Evolutionary conservation across 2,113 vertebrate species (phyloP), one percentile per base, ranked within the genome.

Genomic region (Taurulus bubalis): DNA sequence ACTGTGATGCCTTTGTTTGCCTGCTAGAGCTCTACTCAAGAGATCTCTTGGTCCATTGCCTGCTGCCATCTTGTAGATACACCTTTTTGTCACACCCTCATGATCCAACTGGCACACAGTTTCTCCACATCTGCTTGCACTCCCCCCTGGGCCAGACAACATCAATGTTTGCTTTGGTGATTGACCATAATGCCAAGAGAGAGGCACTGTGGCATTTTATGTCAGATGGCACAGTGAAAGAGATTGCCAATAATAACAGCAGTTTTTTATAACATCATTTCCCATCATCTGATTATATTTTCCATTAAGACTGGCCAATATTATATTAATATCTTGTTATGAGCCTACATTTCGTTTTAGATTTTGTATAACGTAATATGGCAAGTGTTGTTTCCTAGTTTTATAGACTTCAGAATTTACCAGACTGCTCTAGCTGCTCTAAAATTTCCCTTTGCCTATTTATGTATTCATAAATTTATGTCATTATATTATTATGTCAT

Each of bases 91-190:
- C 77, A 87, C 80, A 82, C 55, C 77, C 59, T 49, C 47, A 26
- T 84, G 82, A 85, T 73, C 79, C 64, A 67, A 26, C 70, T 89
- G 80, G 80, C 75, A 77, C 65, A 56, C 60, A 58, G 42, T 73
- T 76, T 40, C 34, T 64, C 40, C 26, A 60, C 74, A 87, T 85
- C 80, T 90, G 87, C 72, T 85, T n/a, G 55, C 53, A 68, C 53
- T 75, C 85, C n/a, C 76, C 80, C 77, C 36, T 66, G 49, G 49
- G 74, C 64, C 80, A 85, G 64, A 79, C 80, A 77, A 68, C 69
- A 76, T 87, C 77, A 85, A 16, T 67, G 69, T 87, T 87, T 87
- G 47, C 71, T 80, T 71, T 87, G 58, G 34, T 24, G 7, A 80
- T 80, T 82, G 75, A 66, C 81, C 59, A 51, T 55, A 47, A 69